phyloP scores from a whole-genome alignment of 2,888 invertebrate species.

The Acanthosepion lycidas region DNA sequence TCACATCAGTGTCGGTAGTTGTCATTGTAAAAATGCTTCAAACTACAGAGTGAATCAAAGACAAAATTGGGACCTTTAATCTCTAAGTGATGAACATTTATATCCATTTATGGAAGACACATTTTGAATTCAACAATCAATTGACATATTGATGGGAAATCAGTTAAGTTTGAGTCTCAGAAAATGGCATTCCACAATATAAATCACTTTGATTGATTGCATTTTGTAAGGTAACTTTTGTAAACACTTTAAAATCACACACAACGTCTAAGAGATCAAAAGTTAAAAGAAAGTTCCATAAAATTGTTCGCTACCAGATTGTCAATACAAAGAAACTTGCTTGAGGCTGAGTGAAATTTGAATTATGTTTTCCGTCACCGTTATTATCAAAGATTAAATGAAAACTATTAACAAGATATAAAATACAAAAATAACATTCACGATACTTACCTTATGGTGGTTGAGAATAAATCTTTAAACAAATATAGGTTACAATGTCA shows the following conservation, averaged over 20 bases:
- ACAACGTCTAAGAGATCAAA: neutral
- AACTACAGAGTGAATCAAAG: neutral
- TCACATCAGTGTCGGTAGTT: neutral
- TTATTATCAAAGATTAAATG: too few relatives aligned
- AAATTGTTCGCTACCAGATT: neutral
- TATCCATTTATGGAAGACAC: conserved; percentile 6
- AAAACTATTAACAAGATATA: too few relatives aligned
- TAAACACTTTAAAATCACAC: neutral
- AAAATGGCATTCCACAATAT: neutral
- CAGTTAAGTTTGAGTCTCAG: neutral
- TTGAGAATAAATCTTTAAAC: too few relatives aligned
- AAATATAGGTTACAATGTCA: too few relatives aligned
- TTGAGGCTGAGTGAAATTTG: neutral
- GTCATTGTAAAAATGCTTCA: neutral
- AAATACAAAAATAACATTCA: too few relatives aligned
- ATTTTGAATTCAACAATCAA: neutral
- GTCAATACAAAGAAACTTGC: neutral
- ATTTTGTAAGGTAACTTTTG: neutral
- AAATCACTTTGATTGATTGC: conserved; percentile 23
- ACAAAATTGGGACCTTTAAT: neutral
- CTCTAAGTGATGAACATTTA: conserved; percentile 23
- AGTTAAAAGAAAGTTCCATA: neutral
- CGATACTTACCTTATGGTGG: too few relatives aligned
- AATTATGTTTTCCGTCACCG: neutral
- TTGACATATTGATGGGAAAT: conserved; percentile 14